Base-by-base conservation (phyloP, 1,140 invertebrate species). In the Anastrepha ludens region DNA sequence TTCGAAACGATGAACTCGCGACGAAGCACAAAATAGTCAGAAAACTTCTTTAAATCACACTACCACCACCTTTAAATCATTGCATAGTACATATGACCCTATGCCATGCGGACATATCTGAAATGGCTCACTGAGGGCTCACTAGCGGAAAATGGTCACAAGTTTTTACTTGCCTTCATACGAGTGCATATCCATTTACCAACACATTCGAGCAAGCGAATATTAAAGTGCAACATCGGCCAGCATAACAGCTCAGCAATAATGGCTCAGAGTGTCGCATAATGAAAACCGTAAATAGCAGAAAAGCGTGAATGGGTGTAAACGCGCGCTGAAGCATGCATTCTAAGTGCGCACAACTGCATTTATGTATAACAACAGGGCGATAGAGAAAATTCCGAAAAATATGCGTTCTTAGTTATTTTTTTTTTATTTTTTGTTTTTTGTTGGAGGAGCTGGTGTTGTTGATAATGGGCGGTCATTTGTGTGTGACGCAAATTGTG, bases 401-500 rank as follows among this genome's bases (percentile, higher is more conserved):
- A 17, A 8, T 0, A n/a, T 62, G 60, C 60, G 9, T 17, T 62
- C 8, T 17, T 62, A 17, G 60, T 17, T 62, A 9, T 13, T 13
- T 9, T 62, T 17, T 29, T 29, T 29, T 1, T 17, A n/a, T 1
- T 8, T 17, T 62, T 29, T 29, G 15, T 9, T 62, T 17, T 15
- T 17, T 1, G 60, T 17, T 62, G 60, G n/a, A 13, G 60, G 9
- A 9, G 60, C 13, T 17, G n/a, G 29, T 0, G 60, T 62, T 62
- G 7, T 4, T 29, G 29, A 62, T 3, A 6, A 13, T 62, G n/a
- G 13, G 60, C 15, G 60, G 60, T 55, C 15, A 62, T 15, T 62
- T 62, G 60, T 62, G 70, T 15, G 70, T 47, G 70, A 74, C 70
- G 70, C 15, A 74, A 74, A 74, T 74, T 74, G 70, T 74, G 70